Evolutionary conservation across 2,113 vertebrate genomes (phyloP), one percentile per base, ranked within the genome.

Genomic region (Phoenicopterus ruber): DNA sequence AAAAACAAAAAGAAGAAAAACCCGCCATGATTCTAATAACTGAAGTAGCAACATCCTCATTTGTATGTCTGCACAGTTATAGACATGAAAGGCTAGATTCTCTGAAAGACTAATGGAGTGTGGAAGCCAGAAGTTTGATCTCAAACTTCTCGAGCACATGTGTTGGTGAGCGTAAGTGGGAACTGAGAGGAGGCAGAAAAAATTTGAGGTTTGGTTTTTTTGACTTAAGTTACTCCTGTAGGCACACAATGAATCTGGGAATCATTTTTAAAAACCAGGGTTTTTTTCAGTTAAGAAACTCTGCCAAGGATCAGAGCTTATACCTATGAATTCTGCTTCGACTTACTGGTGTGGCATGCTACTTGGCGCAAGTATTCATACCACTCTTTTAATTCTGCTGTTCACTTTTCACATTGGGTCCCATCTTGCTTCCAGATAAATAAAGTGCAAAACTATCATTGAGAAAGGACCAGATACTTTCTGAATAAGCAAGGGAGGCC

Each of bases 1-100:
- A 91, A 80, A 91, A 88, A 72, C 44, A 79, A 63, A 81, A 85
- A 81, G 50, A 91, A 69, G 70, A 84, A 92, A 91, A 96, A 74
- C 29, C 24, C 2, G 13, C 50, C 46, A 67, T 8, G 22, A 38
- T 50, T 89, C 82, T 50, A 86, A 14, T 62, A 76, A 94, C 47
- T 63, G 50, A 93, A 92, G 58, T 13, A 79, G 63, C 40, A 83
- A 40, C 29, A 77, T 82, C 36, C 66, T 90, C 22, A 69, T 88
- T 88, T 90, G 71, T 59, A 54, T 55, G 65, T 78, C 80, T 94
- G 72, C 83, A 78, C 6, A 79, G 42, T 62, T 36, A 57, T 1
- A 88, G 82, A 83, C 63, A 86, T 13, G 57, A 91, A 96, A 96
- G 62, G 12, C 18, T 50, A 59, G 59, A 42, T 67, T 55, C 18